Evolutionary conservation across 2,888 invertebrate genomes (phyloP).

Genomic region (Oconnorella tubifera): DNA sequence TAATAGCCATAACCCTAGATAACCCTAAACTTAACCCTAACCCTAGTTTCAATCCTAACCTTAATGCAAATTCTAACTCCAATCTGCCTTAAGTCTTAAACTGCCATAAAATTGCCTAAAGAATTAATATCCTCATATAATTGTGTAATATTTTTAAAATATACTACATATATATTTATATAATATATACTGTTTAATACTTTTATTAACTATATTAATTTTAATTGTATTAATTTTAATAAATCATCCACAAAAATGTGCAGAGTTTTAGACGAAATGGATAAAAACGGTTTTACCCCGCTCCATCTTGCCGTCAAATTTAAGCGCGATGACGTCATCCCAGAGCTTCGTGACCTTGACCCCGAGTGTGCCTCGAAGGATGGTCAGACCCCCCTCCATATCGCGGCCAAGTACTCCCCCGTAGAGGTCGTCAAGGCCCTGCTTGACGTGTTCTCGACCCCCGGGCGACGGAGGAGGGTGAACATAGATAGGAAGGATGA

Average conservation of each 20-base stretch:
- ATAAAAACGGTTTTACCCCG: constrained; percentile 20
- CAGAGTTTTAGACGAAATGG: constrained; percentile 18
- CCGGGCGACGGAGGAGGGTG: constrained; percentile 5
- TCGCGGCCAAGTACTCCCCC: constrained; percentile 18
- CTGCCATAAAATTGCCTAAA: too few species aligned
- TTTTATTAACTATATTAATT: neutral
- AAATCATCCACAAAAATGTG: neutral
- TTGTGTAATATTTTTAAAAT: neutral
- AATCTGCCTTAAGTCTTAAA: too few species aligned
- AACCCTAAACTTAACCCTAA: too few species aligned
- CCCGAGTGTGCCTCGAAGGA: constrained; percentile 27
- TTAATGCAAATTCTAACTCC: too few species aligned
- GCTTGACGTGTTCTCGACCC: constrained; percentile 20
- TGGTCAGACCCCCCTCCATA: constrained; percentile 24
- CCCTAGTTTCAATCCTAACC: too few species aligned
- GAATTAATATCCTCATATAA: neutral
- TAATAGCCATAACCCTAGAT: too few species aligned
- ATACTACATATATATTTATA: neutral
- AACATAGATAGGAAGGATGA: constrained; percentile 25
- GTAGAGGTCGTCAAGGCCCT: constrained; percentile 18
- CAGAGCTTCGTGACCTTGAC: constrained; percentile 8
- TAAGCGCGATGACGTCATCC: constrained; percentile 20
- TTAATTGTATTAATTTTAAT: neutral
- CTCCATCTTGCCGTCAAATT: constrained; percentile 22
- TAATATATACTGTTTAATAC: neutral